phyloP scores from a whole-genome alignment of 2,797 vertebrate genomes.

The Hafferia zeledoni region DNA sequence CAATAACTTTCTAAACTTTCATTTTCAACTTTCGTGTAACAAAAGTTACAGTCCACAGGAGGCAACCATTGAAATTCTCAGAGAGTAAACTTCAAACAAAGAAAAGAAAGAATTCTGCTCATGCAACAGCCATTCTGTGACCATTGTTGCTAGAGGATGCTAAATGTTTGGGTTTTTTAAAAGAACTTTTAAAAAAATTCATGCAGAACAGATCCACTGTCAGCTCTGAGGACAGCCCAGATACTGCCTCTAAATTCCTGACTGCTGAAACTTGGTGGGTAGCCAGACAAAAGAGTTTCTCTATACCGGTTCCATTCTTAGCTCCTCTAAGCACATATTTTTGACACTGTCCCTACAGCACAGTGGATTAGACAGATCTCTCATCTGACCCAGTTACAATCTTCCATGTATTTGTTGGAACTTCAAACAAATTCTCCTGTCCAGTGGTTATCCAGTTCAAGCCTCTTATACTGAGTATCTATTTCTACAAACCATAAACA shows the following conservation, averaged over 20 bases:
- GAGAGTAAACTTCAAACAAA: not conserved
- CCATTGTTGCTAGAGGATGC: not conserved
- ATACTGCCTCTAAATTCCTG: not conserved
- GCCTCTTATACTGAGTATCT: not conserved
- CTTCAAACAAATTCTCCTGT: constrained; percentile 29
- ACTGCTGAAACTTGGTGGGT: not conserved
- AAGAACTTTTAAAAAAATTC: not conserved
- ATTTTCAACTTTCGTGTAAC: not conserved
- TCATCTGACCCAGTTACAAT: constrained; percentile 3
- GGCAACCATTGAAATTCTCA: not conserved
- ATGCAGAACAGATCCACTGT: not conserved
- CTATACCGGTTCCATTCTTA: not conserved
- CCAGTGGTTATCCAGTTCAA: not conserved
- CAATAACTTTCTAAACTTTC: not conserved
- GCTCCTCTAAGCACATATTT: not conserved
- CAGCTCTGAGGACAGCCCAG: not conserved
- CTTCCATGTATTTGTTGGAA: not conserved
- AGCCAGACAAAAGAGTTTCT: not conserved
- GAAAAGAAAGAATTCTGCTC: not conserved
- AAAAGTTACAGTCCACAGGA: not conserved
- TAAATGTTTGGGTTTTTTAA: not conserved
- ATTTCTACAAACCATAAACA: constrained; percentile 14
- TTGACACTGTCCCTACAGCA: not conserved
- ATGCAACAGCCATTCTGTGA: not conserved
- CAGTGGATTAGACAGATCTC: not conserved